A percentile compares a stretch with the other conserved stretches of the same genome.
Evolutionary conservation across 2,888 invertebrate species (phyloP).

Genomic region (Nymphalis polychloros): DNA sequence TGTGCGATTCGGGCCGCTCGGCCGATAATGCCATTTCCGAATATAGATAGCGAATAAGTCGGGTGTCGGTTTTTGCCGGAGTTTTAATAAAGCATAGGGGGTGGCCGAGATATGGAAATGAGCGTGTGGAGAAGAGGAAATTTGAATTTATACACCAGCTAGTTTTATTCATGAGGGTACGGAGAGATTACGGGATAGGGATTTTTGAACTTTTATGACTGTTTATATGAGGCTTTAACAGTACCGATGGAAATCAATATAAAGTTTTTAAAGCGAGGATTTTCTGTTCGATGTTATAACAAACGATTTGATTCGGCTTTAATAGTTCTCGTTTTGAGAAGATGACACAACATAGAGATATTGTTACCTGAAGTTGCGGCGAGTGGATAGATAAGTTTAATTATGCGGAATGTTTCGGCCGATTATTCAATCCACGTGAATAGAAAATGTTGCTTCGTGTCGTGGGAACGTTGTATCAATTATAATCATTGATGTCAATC

Average conservation of each 20-base stretch:
- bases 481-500: neutral
- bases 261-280: neutral
- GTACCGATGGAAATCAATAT: neutral
- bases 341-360: neutral
- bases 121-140: slow-evolving; percentile 79
- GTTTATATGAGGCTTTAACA: slow-evolving; percentile 18
- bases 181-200: slow-evolving; percentile 41
- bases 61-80: slow-evolving; percentile 77
- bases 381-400: slow-evolving; percentile 18
- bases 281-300: no score
- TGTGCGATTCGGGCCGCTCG: slow-evolving; percentile 71
- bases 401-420: slow-evolving; percentile 21
- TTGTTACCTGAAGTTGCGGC: neutral
- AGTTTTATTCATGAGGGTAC: slow-evolving; percentile 78
- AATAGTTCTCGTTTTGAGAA: no score
- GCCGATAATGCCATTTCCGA: slow-evolving; percentile 80
- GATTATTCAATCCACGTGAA: slow-evolving; percentile 25
- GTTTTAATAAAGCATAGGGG: slow-evolving; percentile 80
- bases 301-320: no score
- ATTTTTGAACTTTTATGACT: slow-evolving; percentile 43
- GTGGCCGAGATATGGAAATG: slow-evolving; percentile 79
- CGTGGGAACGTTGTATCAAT: slow-evolving; percentile 42
- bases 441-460: slow-evolving; percentile 36
- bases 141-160: slow-evolving; percentile 81
- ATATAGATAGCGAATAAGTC: slow-evolving; percentile 76